Evolutionary conservation across 2,888 invertebrate genomes (phyloP), one percentile per base, ranked within the genome.

Genomic region (Mayetiola destructor): DNA sequence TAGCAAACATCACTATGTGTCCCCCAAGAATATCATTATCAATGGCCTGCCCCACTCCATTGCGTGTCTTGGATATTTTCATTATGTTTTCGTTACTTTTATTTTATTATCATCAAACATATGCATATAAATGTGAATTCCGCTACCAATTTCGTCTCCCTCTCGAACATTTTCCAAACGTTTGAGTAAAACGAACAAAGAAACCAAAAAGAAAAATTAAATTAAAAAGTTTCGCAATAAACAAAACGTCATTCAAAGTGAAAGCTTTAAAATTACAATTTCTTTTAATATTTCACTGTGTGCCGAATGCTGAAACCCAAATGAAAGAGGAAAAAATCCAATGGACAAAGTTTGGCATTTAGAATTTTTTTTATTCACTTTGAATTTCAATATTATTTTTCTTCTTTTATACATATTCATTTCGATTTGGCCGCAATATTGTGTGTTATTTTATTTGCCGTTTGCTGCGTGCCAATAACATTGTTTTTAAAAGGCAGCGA

Each of bases 181-280:
- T n/a, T n/a, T n/a, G n/a, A n/a, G 27, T 2, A 27, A 48, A 6
- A 16, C 2, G n/a, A 48, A 27, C n/a, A 27, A 48, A 48, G 27
- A 48, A 27, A 6, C 48, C 48, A 4, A 3, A n/a, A n/a, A 3
- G 48, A 48, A 48, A 48, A 48, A 48, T 48, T 48, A 27, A 48
- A 48, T 48, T 48, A 48, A 48, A 48, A 48, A 48, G 48, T 48
- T 48, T 48, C n/a, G 48, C 48, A 48, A 48, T 48, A 48, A 48
- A 48, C 48, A 48, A 48, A 48, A 48, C n/a, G 48, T 48, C 48
- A 27, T 48, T 48, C 48, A 27, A 12, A 48, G 48, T 48, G 48
- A 48, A 48, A 48, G 27, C 48, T 48, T 48, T 48, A 48, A 48
- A 48, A 48, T 48, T 48, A 48, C 48, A 48, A 48, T 48, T 48